Evolutionary conservation across 2,113 vertebrate species (phyloP), one percentile per base, ranked within the genome.

Genomic region (Syngnathoides biaculeatus): DNA sequence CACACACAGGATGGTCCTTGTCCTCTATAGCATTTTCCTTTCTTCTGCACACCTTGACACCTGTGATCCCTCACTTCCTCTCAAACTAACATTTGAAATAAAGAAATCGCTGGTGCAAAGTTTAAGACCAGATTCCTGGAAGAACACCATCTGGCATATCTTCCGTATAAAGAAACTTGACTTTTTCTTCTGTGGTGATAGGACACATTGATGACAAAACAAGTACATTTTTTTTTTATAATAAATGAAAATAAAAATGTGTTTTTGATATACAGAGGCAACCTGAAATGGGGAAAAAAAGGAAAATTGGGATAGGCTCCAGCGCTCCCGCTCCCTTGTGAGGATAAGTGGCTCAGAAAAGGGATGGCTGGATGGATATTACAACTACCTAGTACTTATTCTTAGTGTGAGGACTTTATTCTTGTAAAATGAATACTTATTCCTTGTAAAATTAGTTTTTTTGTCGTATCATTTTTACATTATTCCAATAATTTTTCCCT

Each of bases 41-140:
- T 81, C 69, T 75, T 75, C 58, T 35, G 22, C 69, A 78, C 68
- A 86, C 77, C 68, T 81, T 84, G 71, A 82, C 82, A 79, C 66
- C 60, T 67, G 47, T 75, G 71, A 77, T 80, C 75, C 68, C 53
- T 70, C 69, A 39, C 65, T 71, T 67, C 43, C 50, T 68, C 42
- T 61, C 77, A 59, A 35, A 59, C 39, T 73, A 68, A 38, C 53
- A 69, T 66, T 48, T 73, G 66, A 82, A 88, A 80, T 75, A 82
- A 87, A 87, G 66, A 52, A 10, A 80, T 73, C 57, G 67, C 55
- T 65, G 68, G 63, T 60, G 64, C 65, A 71, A 84, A 81, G 74
- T 83, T 79, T 86, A 79, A 83, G 87, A 77, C 85, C 27, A 27
- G 55, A 35, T 6, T 35, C 30, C 3, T 35, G 30, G 30, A 35